Conservation (phyloP, 2,888 invertebrate genomes). For the Hesperia comma region DNA sequence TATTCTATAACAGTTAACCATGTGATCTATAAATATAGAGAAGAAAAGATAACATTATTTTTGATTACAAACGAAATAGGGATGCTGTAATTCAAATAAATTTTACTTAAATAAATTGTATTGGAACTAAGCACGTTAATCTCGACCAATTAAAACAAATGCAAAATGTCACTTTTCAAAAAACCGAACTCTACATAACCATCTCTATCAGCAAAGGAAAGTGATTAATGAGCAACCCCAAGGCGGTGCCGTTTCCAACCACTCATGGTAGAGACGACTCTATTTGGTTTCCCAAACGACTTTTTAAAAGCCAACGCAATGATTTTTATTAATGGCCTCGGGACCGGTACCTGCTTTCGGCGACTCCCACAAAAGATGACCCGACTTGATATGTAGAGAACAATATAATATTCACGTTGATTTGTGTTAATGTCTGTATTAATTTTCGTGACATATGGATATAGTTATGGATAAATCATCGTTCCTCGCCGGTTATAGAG, state of each 20-base stretch:
- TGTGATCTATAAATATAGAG: background rate
- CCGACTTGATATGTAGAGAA: conserved; percentile 54
- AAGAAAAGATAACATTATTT: too few relatives aligned
- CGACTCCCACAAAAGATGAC: conserved; percentile 67
- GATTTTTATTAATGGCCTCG: conserved; percentile 71
- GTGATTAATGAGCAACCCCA: conserved; percentile 56
- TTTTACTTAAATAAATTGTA: too few relatives aligned
- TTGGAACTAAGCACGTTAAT: too few relatives aligned
- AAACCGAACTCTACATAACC: conserved; percentile 20
- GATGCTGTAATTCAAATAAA: too few relatives aligned
- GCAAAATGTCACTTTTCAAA: conserved; percentile 3
- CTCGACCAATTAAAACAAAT: background rate
- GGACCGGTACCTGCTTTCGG: conserved; percentile 72
- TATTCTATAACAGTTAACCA: background rate
- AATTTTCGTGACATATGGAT: conserved; percentile 67
- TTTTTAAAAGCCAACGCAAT: conserved; percentile 42
- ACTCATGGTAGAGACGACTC: conserved; percentile 56
- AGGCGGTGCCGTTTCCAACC: conserved; percentile 62
- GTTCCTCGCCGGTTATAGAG: conserved; percentile 38
- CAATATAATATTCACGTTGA: conserved; percentile 66
- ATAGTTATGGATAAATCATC: conserved; percentile 25
- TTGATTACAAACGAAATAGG: too few relatives aligned
- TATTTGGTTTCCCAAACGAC: conserved; percentile 55
- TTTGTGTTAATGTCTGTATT: conserved; percentile 78
- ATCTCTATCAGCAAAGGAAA: conserved; percentile 33